Evolutionary conservation across 1,140 invertebrate genomes (phyloP).

Genomic region (Hermetia illucens): DNA sequence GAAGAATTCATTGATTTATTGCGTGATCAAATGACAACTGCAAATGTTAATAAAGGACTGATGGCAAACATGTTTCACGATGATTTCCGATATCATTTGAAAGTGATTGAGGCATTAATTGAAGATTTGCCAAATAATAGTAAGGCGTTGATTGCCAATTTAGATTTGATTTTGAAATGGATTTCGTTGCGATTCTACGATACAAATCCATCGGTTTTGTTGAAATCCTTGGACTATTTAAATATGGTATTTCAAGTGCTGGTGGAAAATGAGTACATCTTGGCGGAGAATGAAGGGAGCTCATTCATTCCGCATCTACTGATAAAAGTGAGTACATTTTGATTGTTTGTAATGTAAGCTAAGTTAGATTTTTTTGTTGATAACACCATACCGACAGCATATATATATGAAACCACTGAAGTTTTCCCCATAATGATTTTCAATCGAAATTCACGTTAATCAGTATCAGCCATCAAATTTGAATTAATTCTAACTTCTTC

Average conservation of each 20-base stretch:
- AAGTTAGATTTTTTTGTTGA: too few species aligned
- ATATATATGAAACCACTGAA: too few species aligned
- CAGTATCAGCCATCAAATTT: too few species aligned
- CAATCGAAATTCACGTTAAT: too few species aligned
- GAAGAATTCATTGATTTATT: slow-evolving; percentile 89
- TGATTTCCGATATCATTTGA: slow-evolving; percentile 89
- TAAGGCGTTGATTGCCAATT: slow-evolving; percentile 70
- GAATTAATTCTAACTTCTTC: too few species aligned
- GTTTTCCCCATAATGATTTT: too few species aligned
- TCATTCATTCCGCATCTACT: slow-evolving; percentile 91
- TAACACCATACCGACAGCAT: too few species aligned
- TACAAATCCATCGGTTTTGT: slow-evolving; percentile 92
- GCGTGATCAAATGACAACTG: slow-evolving; percentile 78
- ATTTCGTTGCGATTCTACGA: slow-evolving; percentile 92
- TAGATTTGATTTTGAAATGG: slow-evolving; percentile 95
- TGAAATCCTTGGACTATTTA: slow-evolving; percentile 89
- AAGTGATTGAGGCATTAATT: slow-evolving; percentile 80
- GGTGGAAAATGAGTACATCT: slow-evolving; percentile 64
- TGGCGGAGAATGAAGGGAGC: slow-evolving; percentile 80
- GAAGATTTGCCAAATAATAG: slow-evolving; percentile 67
- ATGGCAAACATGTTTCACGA: slow-evolving; percentile 86
- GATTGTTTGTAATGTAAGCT: too few species aligned
- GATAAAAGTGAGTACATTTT: slow-evolving; percentile 50
- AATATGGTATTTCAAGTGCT: slow-evolving; percentile 67
- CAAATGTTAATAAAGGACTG: slow-evolving; percentile 72